A percentile compares a stretch with the other conserved stretches of the same genome.
phyloP scores from a whole-genome alignment of 2,797 vertebrate species.

The Tokudaia tokunoshimensis region DNA sequence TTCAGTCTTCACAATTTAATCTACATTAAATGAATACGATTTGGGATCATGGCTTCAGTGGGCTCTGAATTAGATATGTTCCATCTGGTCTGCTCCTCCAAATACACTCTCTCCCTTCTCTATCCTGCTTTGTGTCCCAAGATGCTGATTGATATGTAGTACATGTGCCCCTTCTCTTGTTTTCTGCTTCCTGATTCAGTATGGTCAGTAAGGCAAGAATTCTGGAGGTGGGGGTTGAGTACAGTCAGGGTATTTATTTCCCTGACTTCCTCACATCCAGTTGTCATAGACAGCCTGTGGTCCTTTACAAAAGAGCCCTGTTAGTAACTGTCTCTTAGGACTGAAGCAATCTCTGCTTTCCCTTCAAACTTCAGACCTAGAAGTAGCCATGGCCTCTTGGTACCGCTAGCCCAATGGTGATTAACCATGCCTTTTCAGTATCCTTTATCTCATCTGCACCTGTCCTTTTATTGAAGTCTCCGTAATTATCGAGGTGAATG shows the following conservation, averaged over 20 bases:
- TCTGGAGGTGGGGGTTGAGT: background rate
- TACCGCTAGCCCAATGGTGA: background rate
- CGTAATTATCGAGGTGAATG: background rate
- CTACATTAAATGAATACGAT: background rate
- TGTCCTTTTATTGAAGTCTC: background rate
- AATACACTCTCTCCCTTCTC: background rate
- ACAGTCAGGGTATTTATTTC: background rate
- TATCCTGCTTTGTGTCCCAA: background rate
- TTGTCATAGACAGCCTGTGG: background rate
- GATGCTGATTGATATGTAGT: background rate
- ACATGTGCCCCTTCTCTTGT: background rate
- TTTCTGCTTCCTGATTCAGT: background rate
- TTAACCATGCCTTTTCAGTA: background rate
- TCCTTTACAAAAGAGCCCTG: background rate
- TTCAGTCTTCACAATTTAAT: background rate
- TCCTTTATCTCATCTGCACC: background rate
- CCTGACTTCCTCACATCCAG: background rate
- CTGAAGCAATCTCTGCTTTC: background rate
- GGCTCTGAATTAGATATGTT: background rate
- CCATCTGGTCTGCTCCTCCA: background rate
- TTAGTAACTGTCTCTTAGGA: background rate
- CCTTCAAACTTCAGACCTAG: background rate
- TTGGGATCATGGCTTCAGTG: background rate
- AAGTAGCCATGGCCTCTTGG: background rate
- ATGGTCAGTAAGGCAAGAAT: background rate